Conservation (phyloP, 2,113 vertebrate species). For the Spermophilus dauricus region DNA sequence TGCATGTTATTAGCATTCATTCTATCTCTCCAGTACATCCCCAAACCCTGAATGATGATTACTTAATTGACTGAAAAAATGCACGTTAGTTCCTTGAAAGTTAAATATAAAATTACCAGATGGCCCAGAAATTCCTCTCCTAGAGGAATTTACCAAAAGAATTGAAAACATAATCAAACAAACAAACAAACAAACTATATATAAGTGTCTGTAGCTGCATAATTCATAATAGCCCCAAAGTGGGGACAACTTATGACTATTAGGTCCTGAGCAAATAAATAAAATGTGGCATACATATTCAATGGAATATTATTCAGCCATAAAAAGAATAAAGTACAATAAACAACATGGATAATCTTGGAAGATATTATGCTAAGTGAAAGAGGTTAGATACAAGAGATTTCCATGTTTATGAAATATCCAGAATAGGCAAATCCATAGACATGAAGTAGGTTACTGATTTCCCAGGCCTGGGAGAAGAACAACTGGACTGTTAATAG, state of each 20-base stretch:
- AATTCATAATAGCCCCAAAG: not conserved
- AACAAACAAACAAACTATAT: not conserved
- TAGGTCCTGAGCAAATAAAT: not conserved
- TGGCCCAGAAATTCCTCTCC: not conserved
- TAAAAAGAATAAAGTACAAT: not conserved
- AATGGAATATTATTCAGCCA: not conserved
- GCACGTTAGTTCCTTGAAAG: not conserved
- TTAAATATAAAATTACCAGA: not conserved
- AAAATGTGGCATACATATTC: not conserved
- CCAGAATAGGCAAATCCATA: not conserved
- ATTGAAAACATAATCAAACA: not conserved
- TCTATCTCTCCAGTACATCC: no score
- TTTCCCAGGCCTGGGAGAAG: not conserved
- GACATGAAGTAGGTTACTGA: not conserved
- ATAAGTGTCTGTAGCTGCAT: not conserved
- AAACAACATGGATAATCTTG: not conserved
- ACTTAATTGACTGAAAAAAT: conserved; percentile 22
- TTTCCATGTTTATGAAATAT: not conserved
- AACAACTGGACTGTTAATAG: not conserved
- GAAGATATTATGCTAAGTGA: not conserved
- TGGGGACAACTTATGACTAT: not conserved
- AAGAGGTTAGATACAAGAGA: not conserved
- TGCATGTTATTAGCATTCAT: no score
- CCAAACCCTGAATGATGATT: not conserved
- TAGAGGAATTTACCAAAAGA: not conserved